Percentiles rank a stretch among this genome's conserved stretches.
phyloP scores from a whole-genome alignment of 2,113 vertebrate species.

The Ctenodactylus gundi region DNA sequence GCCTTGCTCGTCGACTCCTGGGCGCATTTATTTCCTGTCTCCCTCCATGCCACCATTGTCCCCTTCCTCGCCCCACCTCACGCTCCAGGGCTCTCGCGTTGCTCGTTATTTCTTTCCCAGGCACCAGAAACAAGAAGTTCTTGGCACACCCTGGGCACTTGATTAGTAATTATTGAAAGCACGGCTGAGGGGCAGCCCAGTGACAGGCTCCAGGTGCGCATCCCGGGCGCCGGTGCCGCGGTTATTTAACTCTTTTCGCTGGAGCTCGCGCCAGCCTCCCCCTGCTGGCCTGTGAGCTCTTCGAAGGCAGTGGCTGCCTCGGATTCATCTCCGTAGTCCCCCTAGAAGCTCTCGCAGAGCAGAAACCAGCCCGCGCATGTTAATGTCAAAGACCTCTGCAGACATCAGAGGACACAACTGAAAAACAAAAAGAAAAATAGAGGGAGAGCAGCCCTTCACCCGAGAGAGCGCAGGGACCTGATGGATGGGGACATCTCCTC shows the following conservation, averaged over 20 bases:
- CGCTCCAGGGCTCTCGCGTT: too few species aligned
- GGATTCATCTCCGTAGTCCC: background rate
- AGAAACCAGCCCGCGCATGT: background rate
- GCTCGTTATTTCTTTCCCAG: background rate
- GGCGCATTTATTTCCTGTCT: background rate
- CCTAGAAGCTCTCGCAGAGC: background rate
- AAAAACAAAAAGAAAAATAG: background rate
- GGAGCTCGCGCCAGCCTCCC: background rate
- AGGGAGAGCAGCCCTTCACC: background rate
- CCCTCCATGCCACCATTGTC: background rate
- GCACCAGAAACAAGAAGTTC: background rate
- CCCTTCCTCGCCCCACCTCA: too few species aligned
- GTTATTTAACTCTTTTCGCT: background rate
- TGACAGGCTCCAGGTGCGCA: background rate
- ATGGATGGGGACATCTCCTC: background rate
- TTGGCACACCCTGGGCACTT: background rate
- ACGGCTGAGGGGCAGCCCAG: background rate
- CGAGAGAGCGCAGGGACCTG: background rate
- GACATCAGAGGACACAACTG: background rate
- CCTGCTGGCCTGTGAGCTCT: background rate
- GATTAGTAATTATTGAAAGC: background rate
- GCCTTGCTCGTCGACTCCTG: too few species aligned
- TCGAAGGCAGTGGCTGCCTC: background rate
- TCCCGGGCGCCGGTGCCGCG: rapidly evolving
- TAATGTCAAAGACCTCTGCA: constrained; percentile 45